Base-by-base conservation (phyloP, 2,888 invertebrate genomes). In the Ormyrus nitidulus region DNA sequence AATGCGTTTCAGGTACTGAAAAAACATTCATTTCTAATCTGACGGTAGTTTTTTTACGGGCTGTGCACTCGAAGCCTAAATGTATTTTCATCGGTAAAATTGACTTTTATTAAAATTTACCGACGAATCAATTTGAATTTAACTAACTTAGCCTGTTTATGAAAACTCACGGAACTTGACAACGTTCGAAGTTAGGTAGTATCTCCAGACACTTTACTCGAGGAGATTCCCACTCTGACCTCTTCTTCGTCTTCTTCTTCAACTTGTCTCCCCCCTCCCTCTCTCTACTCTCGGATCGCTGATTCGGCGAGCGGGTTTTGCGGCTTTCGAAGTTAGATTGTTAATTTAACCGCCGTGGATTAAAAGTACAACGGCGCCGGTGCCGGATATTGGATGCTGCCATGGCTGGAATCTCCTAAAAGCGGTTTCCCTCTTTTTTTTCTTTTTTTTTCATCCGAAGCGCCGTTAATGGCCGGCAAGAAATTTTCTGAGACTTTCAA, bases 261-360 rank as follows among this genome's bases (percentile, higher is more conserved):
- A 0, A 44, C 56, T 34, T 34, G 6, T 54, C 53, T 51, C 54
- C 51, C 65, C 65, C 19, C 19, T 8, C 69, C 48, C 56, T 10
- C 5, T 49, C 48, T 13, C 19, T 13, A 61, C 46, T 69, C 51
- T 69, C 19, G 74, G 49, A 59, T 19, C 64, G 71, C 70, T 77
- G 70, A 44, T 72, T 77, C 78, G 78, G 59, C 59, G 34, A 68
- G 34, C 53, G 54, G 66, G 65, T 79, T 68, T 79, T 69, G 79
- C 74, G 79, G 69, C 74, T 74, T 51, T 56, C 34, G 51, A 77
- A 81, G 74, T 81, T 81, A 77, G 77, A 81, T 81, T 77, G 77
- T 81, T 81, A 77, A 81, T 77, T 81, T 74, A 70, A 19, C 68
- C 64, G 59, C 56, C 46, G 48, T 13, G 66, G 73, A 81, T 81